Percentiles rank a stretch among this genome's conserved stretches.
Evolutionary conservation across 2,113 vertebrate species (phyloP).

Genomic region (Dromas ardeola): DNA sequence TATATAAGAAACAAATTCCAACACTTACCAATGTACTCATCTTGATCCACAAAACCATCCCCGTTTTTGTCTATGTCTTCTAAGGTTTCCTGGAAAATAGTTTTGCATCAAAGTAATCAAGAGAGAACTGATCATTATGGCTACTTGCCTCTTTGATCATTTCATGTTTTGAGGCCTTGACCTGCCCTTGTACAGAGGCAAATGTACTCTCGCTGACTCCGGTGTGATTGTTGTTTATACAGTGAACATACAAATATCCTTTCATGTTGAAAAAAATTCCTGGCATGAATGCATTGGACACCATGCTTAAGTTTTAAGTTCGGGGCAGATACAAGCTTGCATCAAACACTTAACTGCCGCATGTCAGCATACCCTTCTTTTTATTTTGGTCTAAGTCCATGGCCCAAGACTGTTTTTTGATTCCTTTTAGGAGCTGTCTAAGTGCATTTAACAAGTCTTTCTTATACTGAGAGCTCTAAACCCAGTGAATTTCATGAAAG

Average conservation of each 20-base stretch:
- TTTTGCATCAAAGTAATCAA: neutral
- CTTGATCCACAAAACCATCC: conserved; percentile 94
- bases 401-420: neutral
- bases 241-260: neutral
- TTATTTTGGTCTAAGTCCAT: neutral
- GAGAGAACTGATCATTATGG: neutral
- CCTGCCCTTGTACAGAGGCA: neutral
- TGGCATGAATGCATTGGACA: neutral
- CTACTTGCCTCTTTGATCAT: neutral
- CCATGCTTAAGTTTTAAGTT: neutral
- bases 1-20: neutral
- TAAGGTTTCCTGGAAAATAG: conserved; percentile 89
- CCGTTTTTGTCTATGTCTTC: conserved; percentile 96
- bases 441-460: neutral
- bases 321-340: neutral
- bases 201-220: neutral
- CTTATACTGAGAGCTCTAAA: neutral
- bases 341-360: neutral
- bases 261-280: neutral
- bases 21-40: conserved; percentile 93
- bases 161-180: neutral
- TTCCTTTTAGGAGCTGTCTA: neutral
- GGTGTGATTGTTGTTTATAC: neutral
- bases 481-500: neutral
- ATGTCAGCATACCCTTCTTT: neutral